Base-by-base conservation (phyloP, 2,797 vertebrate genomes). In the Apogon hyalosoma region DNA sequence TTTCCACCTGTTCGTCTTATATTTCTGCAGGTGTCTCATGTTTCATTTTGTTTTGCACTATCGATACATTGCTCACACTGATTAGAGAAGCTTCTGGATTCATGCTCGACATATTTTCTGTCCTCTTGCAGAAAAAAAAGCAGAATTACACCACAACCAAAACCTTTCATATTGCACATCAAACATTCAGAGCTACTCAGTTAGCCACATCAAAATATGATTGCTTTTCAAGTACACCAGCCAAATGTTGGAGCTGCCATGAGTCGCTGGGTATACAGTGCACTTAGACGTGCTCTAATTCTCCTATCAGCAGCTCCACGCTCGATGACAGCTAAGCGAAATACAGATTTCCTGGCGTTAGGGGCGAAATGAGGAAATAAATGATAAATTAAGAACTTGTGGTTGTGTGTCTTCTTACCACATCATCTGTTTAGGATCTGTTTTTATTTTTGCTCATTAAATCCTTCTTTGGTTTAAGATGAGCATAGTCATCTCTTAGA, bases 341-440 rank as follows among this genome's bases (percentile, higher is more conserved):
- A 87, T 63, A 39, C 80, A 82, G 49, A 86, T 86, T 87, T 86
- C 66, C 84, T 75, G 55, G 63, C 67, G 71, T 79, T 64, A 69
- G 49, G 10, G 41, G 28, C 2, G 39, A 43, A 45, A 55, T 9
- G 36, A 31, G 52, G 12, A 75, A 77, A 73, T 16, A 72, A 56
- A 77, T 57, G 58, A 72, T 48, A 53, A 80, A 70, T 61, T 69
- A n/a, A 31, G 6, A 28, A 75, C 49, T 54, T 82, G 80, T 69
- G 77, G 85, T 84, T 83, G 61, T 72, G 57, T 72, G 80, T 61
- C 58, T 63, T 77, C 56, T 61, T 73, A 68, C 52, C 65, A 74
- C 51, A 88, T 82, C 91, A 92, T 93, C 89, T 93, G 89, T 82
- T 89, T 56, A 61, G 73, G 79, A 88, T 93, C 86, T 88, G 85